A percentile compares a stretch with the other conserved stretches of the same genome.
phyloP scores from a whole-genome alignment of 37 sponge, comb jelly and placozoan genomes.

The Crambe crambe region DNA sequence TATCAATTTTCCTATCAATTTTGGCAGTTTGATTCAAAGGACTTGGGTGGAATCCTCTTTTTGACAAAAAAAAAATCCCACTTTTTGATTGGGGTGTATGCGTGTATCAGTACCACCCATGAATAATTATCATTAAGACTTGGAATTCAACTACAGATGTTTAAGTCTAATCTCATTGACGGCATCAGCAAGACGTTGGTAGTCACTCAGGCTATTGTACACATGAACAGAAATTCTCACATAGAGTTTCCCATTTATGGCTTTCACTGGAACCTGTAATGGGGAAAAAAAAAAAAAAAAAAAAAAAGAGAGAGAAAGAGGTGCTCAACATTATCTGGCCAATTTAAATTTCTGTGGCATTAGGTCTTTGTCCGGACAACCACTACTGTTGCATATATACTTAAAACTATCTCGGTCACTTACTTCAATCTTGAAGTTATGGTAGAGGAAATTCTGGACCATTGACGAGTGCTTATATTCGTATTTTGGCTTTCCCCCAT shows the following conservation, averaged over 20 bases:
- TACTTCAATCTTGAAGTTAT: constrained; percentile 77
- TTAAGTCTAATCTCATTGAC: constrained; percentile 13
- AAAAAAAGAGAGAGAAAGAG: not conserved
- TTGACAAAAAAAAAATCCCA: too few species aligned
- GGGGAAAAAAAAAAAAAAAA: not conserved
- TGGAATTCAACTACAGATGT: too few species aligned
- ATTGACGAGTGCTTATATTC: constrained; percentile 36
- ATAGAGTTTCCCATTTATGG: constrained; percentile 47
- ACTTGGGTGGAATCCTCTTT: too few species aligned
- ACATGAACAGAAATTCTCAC: constrained; percentile 79
- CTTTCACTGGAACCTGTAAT: constrained; percentile 76
- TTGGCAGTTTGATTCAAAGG: too few species aligned
- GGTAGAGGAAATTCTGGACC: constrained; percentile 63
- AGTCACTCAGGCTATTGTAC: constrained; percentile 57
- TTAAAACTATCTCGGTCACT: not conserved
- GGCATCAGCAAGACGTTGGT: constrained; percentile 49
- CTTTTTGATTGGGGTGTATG: too few species aligned
- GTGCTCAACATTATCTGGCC: too few species aligned
- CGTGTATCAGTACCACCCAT: too few species aligned
- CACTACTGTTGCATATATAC: too few species aligned
- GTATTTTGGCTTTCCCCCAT: not conserved
- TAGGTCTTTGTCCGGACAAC: too few species aligned
- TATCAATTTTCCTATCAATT: too few species aligned
- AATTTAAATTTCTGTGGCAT: too few species aligned
- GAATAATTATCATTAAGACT: too few species aligned